phyloP scores from a whole-genome alignment of 1,140 invertebrate species.

The Atta colombica region DNA sequence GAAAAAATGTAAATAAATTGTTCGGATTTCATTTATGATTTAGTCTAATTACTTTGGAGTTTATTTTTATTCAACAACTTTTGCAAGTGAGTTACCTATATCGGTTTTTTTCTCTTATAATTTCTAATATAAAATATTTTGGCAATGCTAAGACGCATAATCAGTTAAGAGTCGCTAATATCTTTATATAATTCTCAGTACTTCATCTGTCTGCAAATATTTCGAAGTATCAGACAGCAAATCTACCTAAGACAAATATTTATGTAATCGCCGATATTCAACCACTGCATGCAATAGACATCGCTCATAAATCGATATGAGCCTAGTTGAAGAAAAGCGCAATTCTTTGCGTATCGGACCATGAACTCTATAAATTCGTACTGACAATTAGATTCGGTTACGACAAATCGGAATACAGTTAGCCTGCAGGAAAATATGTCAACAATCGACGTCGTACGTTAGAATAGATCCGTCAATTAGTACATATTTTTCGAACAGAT shows the following conservation, averaged over 20 bases:
- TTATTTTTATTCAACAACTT: background rate
- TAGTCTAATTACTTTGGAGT: background rate
- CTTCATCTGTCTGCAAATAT: constrained; percentile 34
- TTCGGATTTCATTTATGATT: background rate
- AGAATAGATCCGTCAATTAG: constrained; percentile 53
- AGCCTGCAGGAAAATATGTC: background rate
- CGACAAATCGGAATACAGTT: background rate
- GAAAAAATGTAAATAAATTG: background rate
- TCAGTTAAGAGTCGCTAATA: background rate
- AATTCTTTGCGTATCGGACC: constrained; percentile 9
- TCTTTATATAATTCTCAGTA: constrained; percentile 12
- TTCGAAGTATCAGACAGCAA: background rate
- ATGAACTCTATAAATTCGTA: background rate
- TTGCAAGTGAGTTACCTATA: background rate
- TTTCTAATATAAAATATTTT: background rate
- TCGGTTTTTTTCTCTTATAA: background rate
- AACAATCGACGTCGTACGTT: constrained; percentile 25
- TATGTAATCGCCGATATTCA: constrained; percentile 33
- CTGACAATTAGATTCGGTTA: background rate
- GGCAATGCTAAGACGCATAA: background rate
- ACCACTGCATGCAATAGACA: constrained; percentile 2
- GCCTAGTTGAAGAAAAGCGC: background rate
- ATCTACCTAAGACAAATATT: constrained; percentile 16
- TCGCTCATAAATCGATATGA: constrained; percentile 1
- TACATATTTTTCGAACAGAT: constrained; percentile 56